Evolutionary conservation across 2,888 invertebrate genomes (phyloP).

Genomic region (Agriopis marginaria): DNA sequence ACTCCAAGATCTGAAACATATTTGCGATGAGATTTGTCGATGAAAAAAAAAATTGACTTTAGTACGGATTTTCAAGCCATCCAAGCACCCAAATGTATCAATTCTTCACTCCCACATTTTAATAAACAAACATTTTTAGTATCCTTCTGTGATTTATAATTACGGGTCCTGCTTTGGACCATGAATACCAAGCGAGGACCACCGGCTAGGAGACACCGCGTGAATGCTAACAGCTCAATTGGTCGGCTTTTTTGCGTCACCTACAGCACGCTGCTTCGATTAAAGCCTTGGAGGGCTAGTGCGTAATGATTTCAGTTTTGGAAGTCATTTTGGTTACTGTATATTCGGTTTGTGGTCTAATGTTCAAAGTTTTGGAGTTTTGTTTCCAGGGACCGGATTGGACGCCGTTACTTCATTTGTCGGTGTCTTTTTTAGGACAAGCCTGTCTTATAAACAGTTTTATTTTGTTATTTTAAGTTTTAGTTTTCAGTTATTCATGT

Average conservation of each 20-base stretch:
- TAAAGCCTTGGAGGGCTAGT: constrained; percentile 13
- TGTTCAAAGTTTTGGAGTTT: not conserved
- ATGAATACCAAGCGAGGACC: constrained; percentile 52
- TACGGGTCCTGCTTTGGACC: constrained; percentile 26
- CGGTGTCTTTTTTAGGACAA: not conserved
- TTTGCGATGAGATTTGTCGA: too few relatives aligned
- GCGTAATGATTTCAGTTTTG: constrained; percentile 18
- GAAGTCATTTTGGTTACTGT: constrained; percentile 19
- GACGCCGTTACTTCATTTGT: constrained; percentile 3
- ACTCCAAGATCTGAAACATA: too few relatives aligned
- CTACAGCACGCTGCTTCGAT: constrained; percentile 53
- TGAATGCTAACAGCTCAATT: constrained; percentile 39
- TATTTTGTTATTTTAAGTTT: too few relatives aligned
- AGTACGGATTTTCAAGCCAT: too few relatives aligned
- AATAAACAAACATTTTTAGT: constrained; percentile 43
- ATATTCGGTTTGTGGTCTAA: constrained; percentile 15
- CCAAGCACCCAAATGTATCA: not conserved
- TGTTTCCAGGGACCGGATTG: constrained; percentile 15
- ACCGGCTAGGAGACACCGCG: constrained; percentile 47
- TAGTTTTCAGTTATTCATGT: too few relatives aligned
- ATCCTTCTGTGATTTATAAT: constrained; percentile 46
- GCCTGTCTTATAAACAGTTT: not conserved
- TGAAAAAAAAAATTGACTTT: too few relatives aligned
- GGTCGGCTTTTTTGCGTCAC: constrained; percentile 58
- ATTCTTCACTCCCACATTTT: constrained; percentile 27